Evolutionary conservation across 2,113 vertebrate species (phyloP), one percentile per base, ranked within the genome.

Genomic region (Albula goreensis): DNA sequence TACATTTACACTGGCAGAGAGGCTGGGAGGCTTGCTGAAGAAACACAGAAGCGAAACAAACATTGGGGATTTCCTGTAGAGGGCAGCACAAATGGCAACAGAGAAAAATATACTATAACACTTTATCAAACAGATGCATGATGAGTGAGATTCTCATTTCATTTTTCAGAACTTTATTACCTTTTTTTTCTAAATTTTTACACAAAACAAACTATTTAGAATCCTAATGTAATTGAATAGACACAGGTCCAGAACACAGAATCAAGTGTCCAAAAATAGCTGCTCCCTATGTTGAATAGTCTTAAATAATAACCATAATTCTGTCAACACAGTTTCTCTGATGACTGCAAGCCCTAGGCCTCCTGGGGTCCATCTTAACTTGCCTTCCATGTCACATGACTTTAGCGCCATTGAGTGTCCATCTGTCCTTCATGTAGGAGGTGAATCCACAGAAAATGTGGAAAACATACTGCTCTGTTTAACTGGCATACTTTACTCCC

Each of bases 1-100:
- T 98, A 97, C 97, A 96, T 96, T 97, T 98, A 98, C 98, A 98
- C 93, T 95, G 94, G 96, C 96, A 96, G 96, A 95, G 96, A 95
- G 92, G 94, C 96, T 96, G 97, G 96, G 96, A 95, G 96, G 84
- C 86, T 90, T 93, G 93, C 93, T 88, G 93, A 93, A 92, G 90
- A 94, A 94, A 96, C 95, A 96, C 94, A 88, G 90, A 93, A 96
- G 95, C 95, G 92, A 48, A 96, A 97, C 92, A 97, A 97, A 97
- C 96, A 96, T 96, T 95, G 96, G 96, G 95, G 96, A 94, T 8
- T 95, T 96, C 95, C 84, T 89, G 90, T 85, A 96, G 94, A 94
- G 96, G 87, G 85, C 96, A 97, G 96, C 96, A 98, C 98, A 97
- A 92, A 97, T 97, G 95, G 96, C 92, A 95, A 97, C 96, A 96